Base-by-base conservation (phyloP, 2,888 invertebrate genomes). In the Abrostola triplasia region DNA sequence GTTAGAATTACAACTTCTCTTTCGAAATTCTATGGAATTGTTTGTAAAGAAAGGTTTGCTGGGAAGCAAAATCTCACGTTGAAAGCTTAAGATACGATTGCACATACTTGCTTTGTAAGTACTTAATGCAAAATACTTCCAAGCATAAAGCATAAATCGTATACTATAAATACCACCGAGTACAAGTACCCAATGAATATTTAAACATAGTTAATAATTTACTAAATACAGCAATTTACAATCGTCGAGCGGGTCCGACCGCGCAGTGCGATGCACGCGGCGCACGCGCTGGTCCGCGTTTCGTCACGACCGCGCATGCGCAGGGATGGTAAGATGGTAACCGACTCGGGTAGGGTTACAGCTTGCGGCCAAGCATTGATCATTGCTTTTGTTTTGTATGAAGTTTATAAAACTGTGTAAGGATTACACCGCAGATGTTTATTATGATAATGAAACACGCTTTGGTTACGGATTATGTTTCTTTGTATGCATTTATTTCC, bases 291-390 rank as follows among this genome's bases (percentile, higher is more conserved):
- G 70, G 60, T 68, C 53, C 48, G 36, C 53, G 68, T 81, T 74
- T 71, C 77, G 68, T 81, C 75, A 82, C 76, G 77, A 76, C 54
- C 42, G 57, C 63, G 62, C 64, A 47, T 53, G 65, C 79, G 78
- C 81, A 65, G 76, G 77, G 77, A 74, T 65, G 50, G 70, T 73
- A 67, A 69, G 77, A 74, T 65, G 52, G 70, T 73, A 67, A 69
- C 67, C 55, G 68, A 70, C 59, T 47, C 70, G 79, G 74, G 57
- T 82, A 73, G 67, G 51, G 66, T 80, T 79, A 78, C 80, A 63
- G 57, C 61, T 73, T 66, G 76, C 70, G 72, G 76, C 63, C 52
- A 67, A 67, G 67, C 64, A 70, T 50, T 64, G 71, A 68, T 71
- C 68, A 64, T 71, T 63, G 51, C 54, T 56, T 47, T 56, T 8